A percentile compares a stretch with the other conserved stretches of the same genome.
phyloP scores from a whole-genome alignment of 2,797 vertebrate genomes.

The Hephaestus fuliginosus region DNA sequence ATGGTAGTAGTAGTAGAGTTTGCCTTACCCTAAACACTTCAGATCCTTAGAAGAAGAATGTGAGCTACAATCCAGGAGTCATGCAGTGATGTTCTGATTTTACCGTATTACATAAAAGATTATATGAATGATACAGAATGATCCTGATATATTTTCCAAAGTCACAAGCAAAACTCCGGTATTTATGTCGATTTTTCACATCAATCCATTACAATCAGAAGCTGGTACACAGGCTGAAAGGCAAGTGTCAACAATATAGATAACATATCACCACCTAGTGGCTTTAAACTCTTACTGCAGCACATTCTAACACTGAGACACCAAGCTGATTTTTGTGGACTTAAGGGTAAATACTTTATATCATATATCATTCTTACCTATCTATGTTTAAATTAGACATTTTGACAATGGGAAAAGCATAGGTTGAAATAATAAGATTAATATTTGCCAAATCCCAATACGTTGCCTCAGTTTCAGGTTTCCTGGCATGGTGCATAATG shows the following conservation, averaged over 20 bases:
- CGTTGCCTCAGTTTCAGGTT: not conserved
- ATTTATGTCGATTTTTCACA: not conserved
- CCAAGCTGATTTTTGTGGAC: not conserved
- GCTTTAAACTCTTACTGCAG: constrained; percentile 44
- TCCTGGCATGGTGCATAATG: not conserved
- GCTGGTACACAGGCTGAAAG: not conserved
- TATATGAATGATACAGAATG: not conserved
- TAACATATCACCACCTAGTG: constrained; percentile 65
- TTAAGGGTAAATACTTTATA: not conserved
- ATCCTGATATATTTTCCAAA: not conserved
- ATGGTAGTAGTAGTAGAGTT: not conserved
- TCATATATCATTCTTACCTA: not conserved
- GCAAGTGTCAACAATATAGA: constrained; percentile 7
- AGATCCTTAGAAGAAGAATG: not conserved
- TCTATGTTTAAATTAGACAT: not conserved
- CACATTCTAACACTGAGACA: not conserved
- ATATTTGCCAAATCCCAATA: not conserved
- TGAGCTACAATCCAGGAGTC: not conserved
- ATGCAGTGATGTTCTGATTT: not conserved
- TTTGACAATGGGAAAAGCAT: not conserved
- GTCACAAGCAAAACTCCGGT: not conserved
- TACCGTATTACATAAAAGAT: not conserved
- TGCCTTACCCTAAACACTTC: not conserved
- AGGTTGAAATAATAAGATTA: not conserved
- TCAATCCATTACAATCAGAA: not conserved